Conservation (phyloP, 2,888 invertebrate species). For the Meta bourneti region DNA sequence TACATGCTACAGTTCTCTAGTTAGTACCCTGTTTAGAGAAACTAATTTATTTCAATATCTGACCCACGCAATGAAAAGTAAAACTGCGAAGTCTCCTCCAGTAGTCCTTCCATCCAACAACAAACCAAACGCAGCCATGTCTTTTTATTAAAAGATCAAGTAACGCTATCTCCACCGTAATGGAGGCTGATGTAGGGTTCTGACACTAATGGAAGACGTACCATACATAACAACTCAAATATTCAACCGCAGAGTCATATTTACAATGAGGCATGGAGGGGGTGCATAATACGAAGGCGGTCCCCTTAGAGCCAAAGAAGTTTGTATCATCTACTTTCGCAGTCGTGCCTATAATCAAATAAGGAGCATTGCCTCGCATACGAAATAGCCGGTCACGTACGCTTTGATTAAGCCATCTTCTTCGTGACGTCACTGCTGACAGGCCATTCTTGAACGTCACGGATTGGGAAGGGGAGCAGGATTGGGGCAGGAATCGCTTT, state of each 20-base stretch:
- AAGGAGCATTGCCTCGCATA: slow-evolving; percentile 43
- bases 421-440: slow-evolving; percentile 76
- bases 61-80: no score
- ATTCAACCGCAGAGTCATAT: not conserved
- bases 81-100: no score
- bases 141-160: not conserved
- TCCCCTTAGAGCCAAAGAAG: not conserved
- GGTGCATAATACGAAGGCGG: slow-evolving; percentile 38
- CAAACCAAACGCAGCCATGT: no score
- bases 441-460: slow-evolving; percentile 55
- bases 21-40: no score
- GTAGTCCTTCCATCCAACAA: no score
- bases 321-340: slow-evolving; percentile 46
- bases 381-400: slow-evolving; percentile 53
- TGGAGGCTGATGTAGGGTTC: no score
- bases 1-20: no score
- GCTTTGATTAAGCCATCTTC: slow-evolving; percentile 75
- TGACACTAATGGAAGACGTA: not conserved
- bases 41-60: no score
- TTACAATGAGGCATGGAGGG: not conserved
- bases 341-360: slow-evolving; percentile 73
- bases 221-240: not conserved
- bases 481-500: slow-evolving; percentile 4
- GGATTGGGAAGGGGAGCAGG: not conserved
- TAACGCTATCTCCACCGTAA: not conserved